Base-by-base conservation (phyloP, 35 echinoderm and acorn worm genomes). In the Stichopus chloronotus region DNA sequence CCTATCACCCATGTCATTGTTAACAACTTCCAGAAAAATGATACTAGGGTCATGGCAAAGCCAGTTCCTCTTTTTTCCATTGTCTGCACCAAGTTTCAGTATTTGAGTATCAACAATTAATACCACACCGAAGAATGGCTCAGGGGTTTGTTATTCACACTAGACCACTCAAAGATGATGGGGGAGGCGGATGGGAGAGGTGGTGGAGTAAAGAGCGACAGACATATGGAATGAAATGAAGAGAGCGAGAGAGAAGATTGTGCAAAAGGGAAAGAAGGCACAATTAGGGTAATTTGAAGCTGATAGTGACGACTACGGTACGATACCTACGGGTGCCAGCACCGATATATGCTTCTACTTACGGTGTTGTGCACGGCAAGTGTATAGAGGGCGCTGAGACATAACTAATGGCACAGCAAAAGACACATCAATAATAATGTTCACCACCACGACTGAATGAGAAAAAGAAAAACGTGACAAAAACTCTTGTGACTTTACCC, bases 401-500 rank as follows among this genome's bases (percentile, higher is more conserved):
- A 55, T 56, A 17, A 84, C 16, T 43, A 43, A 43, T 19, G 22
- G 19, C 6, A 19, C 87, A 89, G 59, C 65, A 61, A 59, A 89
- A 89, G 61, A 60, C 87, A 89, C 87, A 89, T 89, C 87, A 91
- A 91, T 54, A 77, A 79, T 25, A 63, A 16, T 88, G 57, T 91
- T 91, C 90, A 91, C 90, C 90, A 91, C 90, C 90, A 91, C 90
- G 54, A 91, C 69, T 78, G 71, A 91, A 77, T 89, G 87, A 89
- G 87, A 76, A 59, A 91, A 78, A 53, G 58, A 91, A 90, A 56
- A 83, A 43, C 59, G 77, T 83, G 59, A 68, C 30, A 90, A 93
- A 88, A 95, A 92, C 82, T 59, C 68, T 89, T 88, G 63, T 82
- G 94, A 92, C 95, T 98, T 98, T 98, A 98, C 96, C 96, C 96